These are phyloP conservation scores for Lateolabrax maculatus DNA, from an alignment of 2,797 vertebrate species.

Conservation along the genomic window DNA sequence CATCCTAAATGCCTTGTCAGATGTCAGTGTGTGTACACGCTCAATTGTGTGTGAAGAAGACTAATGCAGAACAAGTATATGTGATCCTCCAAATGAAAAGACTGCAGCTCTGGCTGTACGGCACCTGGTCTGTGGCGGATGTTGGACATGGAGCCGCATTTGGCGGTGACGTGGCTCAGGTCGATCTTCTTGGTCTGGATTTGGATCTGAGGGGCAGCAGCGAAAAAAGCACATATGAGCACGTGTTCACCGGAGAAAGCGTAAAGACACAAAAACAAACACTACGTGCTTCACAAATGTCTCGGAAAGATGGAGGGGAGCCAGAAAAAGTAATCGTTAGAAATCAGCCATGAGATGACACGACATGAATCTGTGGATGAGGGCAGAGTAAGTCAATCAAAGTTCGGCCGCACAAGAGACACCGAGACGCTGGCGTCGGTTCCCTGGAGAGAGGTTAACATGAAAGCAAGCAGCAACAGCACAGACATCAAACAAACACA, in stretches of 20 bases:
- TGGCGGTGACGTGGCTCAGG: constrained; percentile 93
- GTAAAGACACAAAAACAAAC: not conserved
- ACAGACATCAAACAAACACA: constrained; percentile 38
- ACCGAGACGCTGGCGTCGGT: not conserved
- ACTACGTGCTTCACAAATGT: not conserved
- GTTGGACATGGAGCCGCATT: constrained; percentile 95
- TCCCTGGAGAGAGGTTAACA: constrained; percentile 37
- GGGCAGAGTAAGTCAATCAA: constrained; percentile 3
- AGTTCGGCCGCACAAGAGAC: not conserved
- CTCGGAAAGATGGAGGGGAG: not conserved
- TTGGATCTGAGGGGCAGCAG: constrained; percentile 85
- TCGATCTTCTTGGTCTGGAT: constrained; percentile 97
- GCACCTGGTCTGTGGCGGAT: constrained; percentile 94
- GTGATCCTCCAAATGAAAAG: too few species aligned
- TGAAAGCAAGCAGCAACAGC: constrained; percentile 21
- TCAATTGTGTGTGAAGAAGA: not conserved
- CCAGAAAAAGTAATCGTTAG: not conserved
- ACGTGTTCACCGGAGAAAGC: not conserved
- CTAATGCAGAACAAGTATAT: too few species aligned
- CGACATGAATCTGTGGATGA: constrained; percentile 1
- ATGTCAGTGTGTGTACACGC: not conserved
- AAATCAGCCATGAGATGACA: not conserved
- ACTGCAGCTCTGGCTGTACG: constrained; percentile 23
- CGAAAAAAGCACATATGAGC: not conserved
- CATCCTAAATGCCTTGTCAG: not conserved